Evolutionary conservation across 2,113 vertebrate species (phyloP).

Genomic region (Nycticryphes semicollaris): DNA sequence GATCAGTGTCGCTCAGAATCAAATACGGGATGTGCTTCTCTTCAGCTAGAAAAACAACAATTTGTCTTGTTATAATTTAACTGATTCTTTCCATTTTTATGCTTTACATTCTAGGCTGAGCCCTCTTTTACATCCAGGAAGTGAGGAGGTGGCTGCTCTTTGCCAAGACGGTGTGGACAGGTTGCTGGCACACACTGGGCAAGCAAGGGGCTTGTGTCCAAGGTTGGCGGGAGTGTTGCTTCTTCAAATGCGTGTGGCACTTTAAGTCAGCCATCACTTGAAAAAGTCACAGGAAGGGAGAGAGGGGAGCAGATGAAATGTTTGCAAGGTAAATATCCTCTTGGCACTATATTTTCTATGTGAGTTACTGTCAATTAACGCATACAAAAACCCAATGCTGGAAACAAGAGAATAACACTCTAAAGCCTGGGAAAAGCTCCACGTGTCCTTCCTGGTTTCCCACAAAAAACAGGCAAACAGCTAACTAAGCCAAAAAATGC

Average conservation of each 20-base stretch:
- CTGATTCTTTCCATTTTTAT: slow-evolving; percentile 55
- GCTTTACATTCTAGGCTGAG: slow-evolving; percentile 30
- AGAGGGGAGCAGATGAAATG: slow-evolving; percentile 19
- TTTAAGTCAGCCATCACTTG: neutral
- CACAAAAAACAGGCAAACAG: slow-evolving; percentile 11
- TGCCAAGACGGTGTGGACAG: slow-evolving; percentile 62
- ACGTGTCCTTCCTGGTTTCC: slow-evolving; percentile 28
- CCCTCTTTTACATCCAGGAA: slow-evolving; percentile 56
- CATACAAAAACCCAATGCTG: neutral
- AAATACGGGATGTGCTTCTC: neutral
- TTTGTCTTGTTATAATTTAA: slow-evolving; percentile 48
- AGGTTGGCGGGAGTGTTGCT: slow-evolving; percentile 39
- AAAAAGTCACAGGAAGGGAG: neutral
- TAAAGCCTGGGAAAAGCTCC: slow-evolving; percentile 14
- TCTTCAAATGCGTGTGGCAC: neutral
- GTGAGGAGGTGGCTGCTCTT: neutral
- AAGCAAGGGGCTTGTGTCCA: slow-evolving; percentile 59
- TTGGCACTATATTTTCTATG: neutral
- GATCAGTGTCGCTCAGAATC: slow-evolving; percentile 30
- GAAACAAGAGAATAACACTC: slow-evolving; percentile 10
- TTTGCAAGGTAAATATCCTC: slow-evolving; percentile 48
- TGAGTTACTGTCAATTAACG: slow-evolving; percentile 7
- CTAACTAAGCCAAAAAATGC: slow-evolving; percentile 33
- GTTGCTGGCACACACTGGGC: slow-evolving; percentile 60
- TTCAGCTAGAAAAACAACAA: slow-evolving; percentile 46